Conservation (phyloP, 1,140 invertebrate genomes). For the Drosophila asahinai region DNA sequence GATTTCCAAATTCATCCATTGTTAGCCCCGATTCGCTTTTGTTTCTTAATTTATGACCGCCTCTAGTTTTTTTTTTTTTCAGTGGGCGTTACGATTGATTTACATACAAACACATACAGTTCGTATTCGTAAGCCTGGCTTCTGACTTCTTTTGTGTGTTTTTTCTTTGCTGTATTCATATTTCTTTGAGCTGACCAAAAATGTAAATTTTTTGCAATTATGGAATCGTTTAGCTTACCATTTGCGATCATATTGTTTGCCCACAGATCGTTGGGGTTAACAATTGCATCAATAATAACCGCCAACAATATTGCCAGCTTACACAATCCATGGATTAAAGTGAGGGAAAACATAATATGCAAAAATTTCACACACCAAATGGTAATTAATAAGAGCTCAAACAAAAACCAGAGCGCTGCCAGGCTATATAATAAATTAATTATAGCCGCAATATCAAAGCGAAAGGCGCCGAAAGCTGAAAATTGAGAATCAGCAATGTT, state of each 20-base stretch:
- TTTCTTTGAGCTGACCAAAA: slow-evolving; percentile 62
- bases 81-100: slow-evolving; percentile 51
- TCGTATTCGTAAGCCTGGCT: slow-evolving; percentile 51
- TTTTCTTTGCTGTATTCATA: slow-evolving; percentile 8
- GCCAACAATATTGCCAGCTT: slow-evolving; percentile 28
- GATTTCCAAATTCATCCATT: slow-evolving; percentile 62
- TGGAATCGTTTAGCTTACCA: slow-evolving; percentile 53
- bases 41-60: slow-evolving; percentile 57
- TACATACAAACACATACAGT: slow-evolving; percentile 55
- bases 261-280: slow-evolving; percentile 49
- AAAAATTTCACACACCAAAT: slow-evolving; percentile 53
- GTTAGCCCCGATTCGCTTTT: slow-evolving; percentile 31
- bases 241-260: slow-evolving; percentile 34
- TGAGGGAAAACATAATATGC: slow-evolving; percentile 50
- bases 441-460: slow-evolving; percentile 74
- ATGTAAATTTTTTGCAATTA: slow-evolving; percentile 63
- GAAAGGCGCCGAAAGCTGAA: slow-evolving; percentile 49
- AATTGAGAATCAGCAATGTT: slow-evolving; percentile 36
- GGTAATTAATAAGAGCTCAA: slow-evolving; percentile 46
- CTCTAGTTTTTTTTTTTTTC: slow-evolving; percentile 18
- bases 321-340: slow-evolving; percentile 21
- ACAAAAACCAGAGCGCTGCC: slow-evolving; percentile 48
- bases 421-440: slow-evolving; percentile 79
- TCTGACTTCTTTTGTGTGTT: slow-evolving; percentile 52
- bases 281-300: slow-evolving; percentile 28